phyloP scores from a whole-genome alignment of 2,113 vertebrate genomes.

The Sylvicapra grimmia region DNA sequence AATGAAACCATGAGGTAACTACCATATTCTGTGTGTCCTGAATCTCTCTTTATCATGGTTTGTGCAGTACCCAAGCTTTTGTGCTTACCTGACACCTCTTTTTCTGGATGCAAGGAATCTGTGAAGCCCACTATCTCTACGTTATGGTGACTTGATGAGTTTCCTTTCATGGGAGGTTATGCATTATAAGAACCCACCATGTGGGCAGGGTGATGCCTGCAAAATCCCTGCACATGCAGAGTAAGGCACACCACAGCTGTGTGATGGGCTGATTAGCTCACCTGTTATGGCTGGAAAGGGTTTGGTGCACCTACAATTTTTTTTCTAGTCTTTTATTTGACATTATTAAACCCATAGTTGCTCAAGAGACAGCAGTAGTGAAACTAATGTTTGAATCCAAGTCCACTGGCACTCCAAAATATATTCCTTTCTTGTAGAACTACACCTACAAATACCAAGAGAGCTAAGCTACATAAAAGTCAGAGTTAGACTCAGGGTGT shows the following conservation, averaged over 20 bases:
- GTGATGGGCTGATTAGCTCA: too few relatives aligned
- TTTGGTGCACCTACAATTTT: too few relatives aligned
- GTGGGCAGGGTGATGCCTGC: neutral
- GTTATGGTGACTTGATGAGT: neutral
- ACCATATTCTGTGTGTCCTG: neutral
- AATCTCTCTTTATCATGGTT: neutral
- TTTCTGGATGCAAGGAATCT: neutral
- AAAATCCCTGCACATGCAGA: neutral
- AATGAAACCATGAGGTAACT: neutral
- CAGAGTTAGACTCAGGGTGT: neutral
- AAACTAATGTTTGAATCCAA: neutral
- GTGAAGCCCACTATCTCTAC: neutral
- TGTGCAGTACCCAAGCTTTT: neutral
- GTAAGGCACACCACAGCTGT: neutral
- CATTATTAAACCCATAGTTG: neutral
- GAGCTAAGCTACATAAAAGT: neutral
- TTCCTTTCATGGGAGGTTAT: neutral
- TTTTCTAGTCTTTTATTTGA: neutral
- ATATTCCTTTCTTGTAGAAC: neutral
- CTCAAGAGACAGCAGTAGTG: neutral
- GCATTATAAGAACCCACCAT: neutral
- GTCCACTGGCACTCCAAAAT: neutral
- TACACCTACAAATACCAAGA: neutral
- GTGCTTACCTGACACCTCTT: neutral
- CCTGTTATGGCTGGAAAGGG: neutral